phyloP scores from a whole-genome alignment of 2,888 invertebrate species.

The Petrolisthes manimaculis region DNA sequence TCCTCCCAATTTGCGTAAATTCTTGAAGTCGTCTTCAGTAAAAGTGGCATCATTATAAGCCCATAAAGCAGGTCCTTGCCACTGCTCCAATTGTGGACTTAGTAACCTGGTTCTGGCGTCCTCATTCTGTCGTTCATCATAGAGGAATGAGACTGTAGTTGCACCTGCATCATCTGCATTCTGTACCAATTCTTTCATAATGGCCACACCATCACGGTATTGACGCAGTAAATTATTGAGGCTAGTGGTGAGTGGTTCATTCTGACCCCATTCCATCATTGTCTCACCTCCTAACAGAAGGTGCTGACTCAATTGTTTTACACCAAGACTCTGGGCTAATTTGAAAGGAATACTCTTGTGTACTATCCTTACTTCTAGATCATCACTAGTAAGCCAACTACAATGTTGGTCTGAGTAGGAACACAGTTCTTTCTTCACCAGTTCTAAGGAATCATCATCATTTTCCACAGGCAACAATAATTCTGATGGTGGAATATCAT shows the following conservation, averaged over 20 bases:
- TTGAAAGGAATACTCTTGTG: constrained; percentile 1
- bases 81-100: constrained; percentile 2
- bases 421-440: constrained; percentile 12
- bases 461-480: constrained; percentile 32
- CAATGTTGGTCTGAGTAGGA: constrained; percentile 23
- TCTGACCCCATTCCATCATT: constrained; percentile 45
- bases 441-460: constrained; percentile 17
- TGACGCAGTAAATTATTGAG: constrained; percentile 39
- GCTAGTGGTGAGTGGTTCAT: constrained; percentile 41
- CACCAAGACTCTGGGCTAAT: constrained; percentile 26
- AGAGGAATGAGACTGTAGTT: constrained; percentile 24
- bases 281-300: constrained; percentile 33
- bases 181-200: constrained; percentile 50
- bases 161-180: constrained; percentile 56
- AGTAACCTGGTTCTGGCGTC: constrained; percentile 22
- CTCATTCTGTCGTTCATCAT: constrained; percentile 34
- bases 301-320: constrained; percentile 21
- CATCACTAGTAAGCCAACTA: constrained; percentile 36
- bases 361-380: constrained; percentile 33
- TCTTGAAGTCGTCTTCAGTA: constrained; percentile 36
- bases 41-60: constrained; percentile 34
- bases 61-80: constrained; percentile 49
- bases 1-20: constrained; percentile 28
- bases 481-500: constrained; percentile 4
- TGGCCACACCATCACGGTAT: constrained; percentile 43